Evolutionary conservation across 2,113 vertebrate genomes (phyloP).

Genomic region (Muscicapa adusta): DNA sequence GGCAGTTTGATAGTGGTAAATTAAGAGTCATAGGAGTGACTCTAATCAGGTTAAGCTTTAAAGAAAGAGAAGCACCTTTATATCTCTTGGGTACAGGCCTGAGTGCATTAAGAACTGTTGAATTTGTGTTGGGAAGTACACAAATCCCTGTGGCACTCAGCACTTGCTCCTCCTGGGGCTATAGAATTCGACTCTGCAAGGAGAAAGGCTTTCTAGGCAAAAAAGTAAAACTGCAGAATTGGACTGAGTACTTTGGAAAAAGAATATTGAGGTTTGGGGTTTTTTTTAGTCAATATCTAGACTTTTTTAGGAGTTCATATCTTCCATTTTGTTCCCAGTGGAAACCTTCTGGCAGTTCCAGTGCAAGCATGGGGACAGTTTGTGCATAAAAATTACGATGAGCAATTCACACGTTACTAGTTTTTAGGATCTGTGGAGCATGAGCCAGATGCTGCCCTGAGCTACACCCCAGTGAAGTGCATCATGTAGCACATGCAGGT

Average conservation of each 20-base stretch:
- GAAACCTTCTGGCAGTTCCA: not conserved
- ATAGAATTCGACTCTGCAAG: not conserved
- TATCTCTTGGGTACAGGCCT: not conserved
- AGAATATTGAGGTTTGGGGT: not conserved
- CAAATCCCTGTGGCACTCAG: not conserved
- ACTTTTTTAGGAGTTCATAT: not conserved
- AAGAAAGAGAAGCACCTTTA: constrained; percentile 41
- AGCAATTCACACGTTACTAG: not conserved
- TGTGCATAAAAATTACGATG: not conserved
- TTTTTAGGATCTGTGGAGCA: not conserved
- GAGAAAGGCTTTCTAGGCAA: not conserved
- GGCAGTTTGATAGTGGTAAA: constrained; percentile 49
- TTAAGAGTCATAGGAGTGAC: constrained; percentile 33
- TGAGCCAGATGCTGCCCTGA: not conserved
- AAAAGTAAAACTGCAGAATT: not conserved
- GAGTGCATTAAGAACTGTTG: constrained; percentile 20
- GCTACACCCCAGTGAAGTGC: not conserved
- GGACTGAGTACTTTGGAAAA: not conserved
- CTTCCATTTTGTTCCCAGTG: not conserved
- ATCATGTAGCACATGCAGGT: not conserved
- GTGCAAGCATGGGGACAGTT: not conserved
- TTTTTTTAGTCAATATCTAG: not conserved
- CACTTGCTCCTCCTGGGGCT: not conserved
- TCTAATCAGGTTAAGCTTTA: constrained; percentile 42
- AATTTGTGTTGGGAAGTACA: not conserved